Evolutionary conservation across 2,888 invertebrate species (phyloP).

Genomic region (Celastrina argiolus): DNA sequence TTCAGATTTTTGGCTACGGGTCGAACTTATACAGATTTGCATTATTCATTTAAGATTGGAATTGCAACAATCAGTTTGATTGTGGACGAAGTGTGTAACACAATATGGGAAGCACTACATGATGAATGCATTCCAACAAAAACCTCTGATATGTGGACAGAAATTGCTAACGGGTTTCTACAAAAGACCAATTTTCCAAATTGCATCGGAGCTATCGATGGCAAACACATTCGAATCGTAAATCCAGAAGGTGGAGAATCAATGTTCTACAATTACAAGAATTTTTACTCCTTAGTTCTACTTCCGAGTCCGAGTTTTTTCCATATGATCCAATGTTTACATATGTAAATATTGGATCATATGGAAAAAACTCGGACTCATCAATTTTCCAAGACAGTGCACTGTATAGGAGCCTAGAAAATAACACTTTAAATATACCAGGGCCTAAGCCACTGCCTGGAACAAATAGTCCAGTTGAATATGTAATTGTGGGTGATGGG

Average conservation of each 20-base stretch:
- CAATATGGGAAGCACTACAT: conserved; percentile 30
- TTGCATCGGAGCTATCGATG: conserved; percentile 24
- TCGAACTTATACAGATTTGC: too few relatives aligned
- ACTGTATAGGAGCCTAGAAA: too few relatives aligned
- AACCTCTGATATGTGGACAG: conserved; percentile 30
- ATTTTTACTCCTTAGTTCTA: too few relatives aligned
- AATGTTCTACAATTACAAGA: too few relatives aligned
- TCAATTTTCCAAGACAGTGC: too few relatives aligned
- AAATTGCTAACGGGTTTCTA: conserved; percentile 29
- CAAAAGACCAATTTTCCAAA: conserved; percentile 28
- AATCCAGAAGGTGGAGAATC: too few relatives aligned
- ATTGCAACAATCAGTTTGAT: conserved; percentile 34
- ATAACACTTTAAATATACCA: too few relatives aligned
- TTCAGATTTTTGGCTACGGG: background rate
- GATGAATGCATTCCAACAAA: conserved; percentile 34
- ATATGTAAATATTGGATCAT: conserved; percentile 38
- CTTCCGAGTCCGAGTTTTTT: conserved; percentile 30
- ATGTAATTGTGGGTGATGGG: too few relatives aligned
- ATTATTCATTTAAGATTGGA: conserved; percentile 26
- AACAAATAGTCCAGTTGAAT: too few relatives aligned
- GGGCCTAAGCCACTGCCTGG: too few relatives aligned
- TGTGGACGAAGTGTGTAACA: conserved; percentile 34
- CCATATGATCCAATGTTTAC: too few relatives aligned
- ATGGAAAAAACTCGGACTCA: conserved; percentile 26
- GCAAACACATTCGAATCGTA: conserved; percentile 36